Evolutionary conservation across 2,888 invertebrate genomes (phyloP).

Genomic region (Amblyteles armatorius): DNA sequence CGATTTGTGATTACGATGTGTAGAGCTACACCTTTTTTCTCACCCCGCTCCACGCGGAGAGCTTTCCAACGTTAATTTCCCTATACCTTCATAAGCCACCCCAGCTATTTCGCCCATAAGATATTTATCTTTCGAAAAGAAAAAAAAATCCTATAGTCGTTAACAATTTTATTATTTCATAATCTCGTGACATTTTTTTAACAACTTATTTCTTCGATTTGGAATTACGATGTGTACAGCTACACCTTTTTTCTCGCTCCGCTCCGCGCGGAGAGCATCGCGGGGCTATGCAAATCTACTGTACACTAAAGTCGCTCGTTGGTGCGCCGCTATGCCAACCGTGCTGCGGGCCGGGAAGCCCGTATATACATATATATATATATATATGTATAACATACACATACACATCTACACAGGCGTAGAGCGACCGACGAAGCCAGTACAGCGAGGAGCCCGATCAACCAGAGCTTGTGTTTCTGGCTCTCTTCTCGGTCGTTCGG

Average conservation of each 20-base stretch:
- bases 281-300: constrained; percentile 39
- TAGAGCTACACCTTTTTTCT: not conserved
- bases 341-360: constrained; percentile 47
- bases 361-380: too few species aligned
- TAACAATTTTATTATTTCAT: too few species aligned
- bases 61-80: not conserved
- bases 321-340: constrained; percentile 60
- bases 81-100: too few species aligned
- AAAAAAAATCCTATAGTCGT: not conserved
- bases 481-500: constrained; percentile 75
- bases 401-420: not conserved
- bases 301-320: constrained; percentile 28
- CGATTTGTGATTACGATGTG: not conserved
- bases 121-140: not conserved
- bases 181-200: too few species aligned
- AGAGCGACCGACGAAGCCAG: constrained; percentile 8
- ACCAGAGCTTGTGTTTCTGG: constrained; percentile 20
- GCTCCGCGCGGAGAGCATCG: not conserved
- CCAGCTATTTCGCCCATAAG: too few species aligned
- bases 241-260: not conserved
- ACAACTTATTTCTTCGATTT: too few species aligned
- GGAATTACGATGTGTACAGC: not conserved
- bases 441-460: constrained; percentile 13
- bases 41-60: not conserved
- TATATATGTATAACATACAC: not conserved